These are phyloP conservation scores for Podabrus alpinus DNA, from an alignment of 2,888 invertebrate species.

Conservation along the genomic window DNA sequence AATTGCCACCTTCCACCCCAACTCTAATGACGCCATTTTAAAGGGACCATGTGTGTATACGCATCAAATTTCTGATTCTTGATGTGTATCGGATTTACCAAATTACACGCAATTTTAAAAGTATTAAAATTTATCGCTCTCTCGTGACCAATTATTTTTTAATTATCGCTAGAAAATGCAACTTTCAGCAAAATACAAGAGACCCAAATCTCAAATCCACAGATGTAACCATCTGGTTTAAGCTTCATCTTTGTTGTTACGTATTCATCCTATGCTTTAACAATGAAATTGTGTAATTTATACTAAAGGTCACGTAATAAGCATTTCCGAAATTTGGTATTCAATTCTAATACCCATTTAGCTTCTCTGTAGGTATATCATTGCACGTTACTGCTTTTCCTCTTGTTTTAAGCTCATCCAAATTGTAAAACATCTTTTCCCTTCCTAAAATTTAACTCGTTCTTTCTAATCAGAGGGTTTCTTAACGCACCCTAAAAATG, in stretches of 20 bases:
- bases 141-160: slow-evolving; percentile 40
- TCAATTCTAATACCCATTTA: slow-evolving; percentile 45
- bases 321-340: slow-evolving; percentile 52
- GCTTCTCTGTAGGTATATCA: slow-evolving; percentile 15
- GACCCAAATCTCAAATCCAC: slow-evolving; percentile 11
- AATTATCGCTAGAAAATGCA: slow-evolving; percentile 17
- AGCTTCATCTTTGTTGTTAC: slow-evolving; percentile 19
- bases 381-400: slow-evolving; percentile 10
- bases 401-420: slow-evolving; percentile 13
- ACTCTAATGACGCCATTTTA: slow-evolving; percentile 36
- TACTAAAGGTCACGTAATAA: slow-evolving; percentile 51
- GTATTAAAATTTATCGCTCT: slow-evolving; percentile 34
- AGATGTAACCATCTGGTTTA: slow-evolving; percentile 25
- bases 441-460: not conserved
- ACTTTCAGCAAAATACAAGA: not conserved
- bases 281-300: slow-evolving; percentile 40
- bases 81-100: slow-evolving; percentile 36
- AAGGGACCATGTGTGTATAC: slow-evolving; percentile 36
- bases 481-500: slow-evolving; percentile 18
- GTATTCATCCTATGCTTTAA: slow-evolving; percentile 37
- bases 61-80: slow-evolving; percentile 41
- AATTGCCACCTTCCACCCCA: slow-evolving; percentile 56
- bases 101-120: slow-evolving; percentile 29
- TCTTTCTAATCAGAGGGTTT: slow-evolving; percentile 22
- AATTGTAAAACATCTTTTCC: slow-evolving; percentile 11